Evolutionary conservation across 2,888 invertebrate species (phyloP), one percentile per base, ranked within the genome.

Genomic region (Scaptomyza caliginosa): DNA sequence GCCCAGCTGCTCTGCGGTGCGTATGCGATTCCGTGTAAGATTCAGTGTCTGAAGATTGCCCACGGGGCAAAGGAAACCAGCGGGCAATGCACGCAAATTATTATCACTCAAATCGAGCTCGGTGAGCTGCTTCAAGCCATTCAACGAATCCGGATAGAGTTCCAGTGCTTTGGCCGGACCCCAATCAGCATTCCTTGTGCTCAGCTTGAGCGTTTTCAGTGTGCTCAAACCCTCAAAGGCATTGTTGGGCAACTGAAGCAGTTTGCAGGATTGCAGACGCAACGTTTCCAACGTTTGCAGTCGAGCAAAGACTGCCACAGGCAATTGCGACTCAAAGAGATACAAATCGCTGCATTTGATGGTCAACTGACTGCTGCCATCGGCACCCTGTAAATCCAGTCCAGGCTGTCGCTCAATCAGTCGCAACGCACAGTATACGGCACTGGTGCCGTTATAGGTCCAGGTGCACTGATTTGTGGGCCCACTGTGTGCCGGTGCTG

Each of bases 161-260:
- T 96, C 96, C 88, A 97, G 93, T 79, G 94, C 94, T 90, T 95
- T 95, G 40, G 93, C 93, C 69, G 94, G 93, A 43, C 94, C 93
- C 96, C 97, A 97, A 70, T 96, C 96, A 16, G 93, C 93, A 91
- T 97, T 97, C 88, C 94, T 94, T 8, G 96, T 96, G 86, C 95
- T 95, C 52, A 98, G 92, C 59, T 94, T 93, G 39, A 98, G 92
- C 28, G 81, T 75, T 58, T 90, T 91, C 43, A 98, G 92, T 74
- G 96, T 95, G 80, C 93, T 93, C 52, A 98, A 92, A 42, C 96
- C 96, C 86, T 95, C 94, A 89, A 98, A 96, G 30, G 96, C 94
- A 51, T 94, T 93, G 50, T 96, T 95, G 45, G 90, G 90, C 80
- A 97, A 91, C 74, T 94, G 94, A 51, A 96, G 92, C 43, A 97